These are phyloP conservation scores for Lycia hirtaria DNA, from an alignment of 2,888 invertebrate species.

Conservation along the genomic window DNA sequence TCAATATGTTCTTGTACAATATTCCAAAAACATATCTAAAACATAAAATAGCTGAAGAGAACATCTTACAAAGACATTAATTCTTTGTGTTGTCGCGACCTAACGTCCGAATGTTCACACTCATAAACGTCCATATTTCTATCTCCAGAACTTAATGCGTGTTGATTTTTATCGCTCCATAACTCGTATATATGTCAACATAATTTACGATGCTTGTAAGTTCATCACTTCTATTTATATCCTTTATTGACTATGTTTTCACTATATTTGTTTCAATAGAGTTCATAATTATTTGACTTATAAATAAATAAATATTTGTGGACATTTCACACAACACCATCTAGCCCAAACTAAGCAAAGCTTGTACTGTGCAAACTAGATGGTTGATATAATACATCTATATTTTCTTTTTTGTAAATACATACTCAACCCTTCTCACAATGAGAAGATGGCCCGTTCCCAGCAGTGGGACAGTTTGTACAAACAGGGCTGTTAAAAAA, in stretches of 20 bases:
- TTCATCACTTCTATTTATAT: conserved; percentile 64
- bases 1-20: no score
- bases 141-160: conserved; percentile 31
- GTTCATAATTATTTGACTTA: no score
- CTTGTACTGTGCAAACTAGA: no score
- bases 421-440: no score
- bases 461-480: no score
- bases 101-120: conserved; percentile 19
- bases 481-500: no score
- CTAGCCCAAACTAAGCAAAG: no score
- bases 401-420: no score
- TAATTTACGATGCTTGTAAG: conserved; percentile 50
- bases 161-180: conserved; percentile 43
- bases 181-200: conserved; percentile 47
- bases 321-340: no score
- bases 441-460: no score
- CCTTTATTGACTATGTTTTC: conserved; percentile 47
- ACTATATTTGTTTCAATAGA: conserved; percentile 5
- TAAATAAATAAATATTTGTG: no score
- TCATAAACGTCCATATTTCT: conserved; percentile 29
- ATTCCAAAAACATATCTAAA: not conserved
- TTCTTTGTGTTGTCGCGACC: not conserved
- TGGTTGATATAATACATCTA: no score
- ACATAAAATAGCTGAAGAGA: not conserved
- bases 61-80: not conserved